A percentile compares a stretch with the other conserved stretches of the same genome.
phyloP scores from a whole-genome alignment of 2,888 invertebrate genomes.

The Synanthedon formicaeformis region DNA sequence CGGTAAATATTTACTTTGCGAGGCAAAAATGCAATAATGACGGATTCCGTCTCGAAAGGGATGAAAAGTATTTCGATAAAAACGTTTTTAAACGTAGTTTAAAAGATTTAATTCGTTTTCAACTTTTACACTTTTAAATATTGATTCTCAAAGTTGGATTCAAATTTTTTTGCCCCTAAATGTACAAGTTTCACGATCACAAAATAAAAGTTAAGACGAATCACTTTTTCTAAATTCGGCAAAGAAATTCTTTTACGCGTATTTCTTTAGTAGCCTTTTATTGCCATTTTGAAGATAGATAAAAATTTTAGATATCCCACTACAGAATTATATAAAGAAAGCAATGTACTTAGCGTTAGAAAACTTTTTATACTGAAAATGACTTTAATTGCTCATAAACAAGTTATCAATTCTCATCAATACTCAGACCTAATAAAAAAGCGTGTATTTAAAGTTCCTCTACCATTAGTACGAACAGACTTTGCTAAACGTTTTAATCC shows the following conservation, averaged over 20 bases:
- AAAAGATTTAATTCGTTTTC: conserved; percentile 39
- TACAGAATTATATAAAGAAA: too few relatives aligned
- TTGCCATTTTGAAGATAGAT: too few relatives aligned
- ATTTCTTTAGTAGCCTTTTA: background rate
- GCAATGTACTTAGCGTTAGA: too few relatives aligned
- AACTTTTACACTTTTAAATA: conserved; percentile 53
- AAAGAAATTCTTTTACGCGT: background rate
- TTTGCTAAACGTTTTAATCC: too few relatives aligned
- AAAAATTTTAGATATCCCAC: too few relatives aligned
- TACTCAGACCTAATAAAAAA: too few relatives aligned
- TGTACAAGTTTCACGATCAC: conserved; percentile 62
- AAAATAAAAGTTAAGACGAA: conserved; percentile 45
- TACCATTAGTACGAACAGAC: too few relatives aligned
- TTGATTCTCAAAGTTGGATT: conserved; percentile 55
- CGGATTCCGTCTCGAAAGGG: background rate
- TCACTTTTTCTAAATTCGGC: background rate
- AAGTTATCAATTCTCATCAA: too few relatives aligned
- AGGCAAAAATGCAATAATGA: background rate
- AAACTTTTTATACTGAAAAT: too few relatives aligned
- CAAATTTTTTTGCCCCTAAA: conserved; percentile 57
- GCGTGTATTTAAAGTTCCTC: too few relatives aligned
- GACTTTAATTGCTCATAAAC: too few relatives aligned
- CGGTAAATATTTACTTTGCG: too few relatives aligned
- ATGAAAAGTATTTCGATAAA: background rate
- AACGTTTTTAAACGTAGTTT: conserved; percentile 14